Conservation (phyloP, 1,140 invertebrate species). For the Polypedilum pembai region DNA sequence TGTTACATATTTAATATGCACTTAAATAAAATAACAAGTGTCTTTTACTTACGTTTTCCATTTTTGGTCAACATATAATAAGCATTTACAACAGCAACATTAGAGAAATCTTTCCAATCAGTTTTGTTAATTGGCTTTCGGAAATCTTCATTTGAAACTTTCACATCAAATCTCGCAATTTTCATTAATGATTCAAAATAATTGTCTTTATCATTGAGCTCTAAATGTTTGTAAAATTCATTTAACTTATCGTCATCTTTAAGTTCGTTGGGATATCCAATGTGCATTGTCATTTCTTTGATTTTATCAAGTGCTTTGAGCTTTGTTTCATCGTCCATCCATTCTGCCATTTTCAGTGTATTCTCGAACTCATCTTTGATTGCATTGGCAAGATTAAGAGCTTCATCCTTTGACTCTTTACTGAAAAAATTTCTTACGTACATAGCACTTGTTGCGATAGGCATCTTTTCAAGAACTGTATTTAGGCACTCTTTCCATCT, state of each 20-base stretch:
- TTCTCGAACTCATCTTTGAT: slow-evolving; percentile 52
- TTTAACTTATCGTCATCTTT: slow-evolving; percentile 49
- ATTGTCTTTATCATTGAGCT: slow-evolving; percentile 46
- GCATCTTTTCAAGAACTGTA: slow-evolving; percentile 47
- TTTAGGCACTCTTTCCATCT: slow-evolving; percentile 54
- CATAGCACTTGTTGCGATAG: slow-evolving; percentile 50
- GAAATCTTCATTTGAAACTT: slow-evolving; percentile 53
- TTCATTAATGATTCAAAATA: slow-evolving; percentile 54
- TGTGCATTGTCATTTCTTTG: slow-evolving; percentile 47
- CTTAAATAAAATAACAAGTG: too few relatives aligned
- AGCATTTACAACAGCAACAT: slow-evolving; percentile 59
- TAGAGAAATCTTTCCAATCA: slow-evolving; percentile 59
- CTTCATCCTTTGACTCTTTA: slow-evolving; percentile 47
- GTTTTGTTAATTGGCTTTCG: slow-evolving; percentile 57
- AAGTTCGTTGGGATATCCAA: slow-evolving; percentile 54
- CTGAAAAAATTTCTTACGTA: slow-evolving; percentile 52
- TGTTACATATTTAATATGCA: too few relatives aligned
- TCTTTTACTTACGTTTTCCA: slow-evolving; percentile 51
- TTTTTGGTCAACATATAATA: slow-evolving; percentile 60
- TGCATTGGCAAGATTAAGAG: slow-evolving; percentile 57
- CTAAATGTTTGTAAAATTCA: slow-evolving; percentile 46
- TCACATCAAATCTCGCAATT: slow-evolving; percentile 52
- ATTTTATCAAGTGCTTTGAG: slow-evolving; percentile 48
- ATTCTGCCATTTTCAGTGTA: slow-evolving; percentile 53
- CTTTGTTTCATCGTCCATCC: slow-evolving; percentile 60